These are phyloP conservation scores for Rhagonycha lutea DNA, from an alignment of 2,888 invertebrate species.

Conservation along the genomic window DNA sequence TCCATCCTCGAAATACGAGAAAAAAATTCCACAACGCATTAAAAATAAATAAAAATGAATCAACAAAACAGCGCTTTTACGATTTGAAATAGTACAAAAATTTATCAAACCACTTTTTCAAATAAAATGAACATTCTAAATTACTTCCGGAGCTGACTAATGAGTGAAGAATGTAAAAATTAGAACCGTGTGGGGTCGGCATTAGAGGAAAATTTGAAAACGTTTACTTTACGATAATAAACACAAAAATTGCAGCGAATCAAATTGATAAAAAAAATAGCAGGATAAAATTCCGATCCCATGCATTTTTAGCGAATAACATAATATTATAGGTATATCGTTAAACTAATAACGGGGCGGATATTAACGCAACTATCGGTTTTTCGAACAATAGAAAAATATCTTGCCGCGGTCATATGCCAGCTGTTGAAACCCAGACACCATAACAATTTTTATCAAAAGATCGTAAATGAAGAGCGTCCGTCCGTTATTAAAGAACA, in stretches of 20 bases:
- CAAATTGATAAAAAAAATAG: neutral
- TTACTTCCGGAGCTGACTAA: neutral
- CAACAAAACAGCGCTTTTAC: neutral
- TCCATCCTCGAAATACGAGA: neutral
- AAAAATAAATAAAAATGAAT: neutral
- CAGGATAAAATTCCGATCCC: neutral
- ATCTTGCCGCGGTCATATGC: neutral
- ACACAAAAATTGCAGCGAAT: neutral
- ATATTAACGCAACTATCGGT: neutral
- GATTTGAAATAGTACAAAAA: neutral
- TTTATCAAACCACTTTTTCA: neutral
- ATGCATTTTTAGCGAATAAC: neutral
- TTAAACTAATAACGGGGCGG: neutral
- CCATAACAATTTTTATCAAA: neutral
- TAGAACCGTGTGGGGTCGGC: neutral
- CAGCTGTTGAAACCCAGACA: neutral
- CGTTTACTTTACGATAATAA: neutral
- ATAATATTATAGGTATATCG: too few relatives aligned
- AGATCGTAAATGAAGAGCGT: neutral
- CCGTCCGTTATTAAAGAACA: neutral
- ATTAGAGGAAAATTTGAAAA: neutral
- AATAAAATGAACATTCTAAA: neutral
- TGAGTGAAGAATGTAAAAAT: neutral
- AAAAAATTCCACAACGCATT: neutral
- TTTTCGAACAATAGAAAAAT: neutral